Percentiles rank a stretch among this genome's conserved stretches.
These are phyloP conservation scores for Tylochromis polylepis DNA, from an alignment of 2,113 vertebrate genomes.

Conservation along the genomic window DNA sequence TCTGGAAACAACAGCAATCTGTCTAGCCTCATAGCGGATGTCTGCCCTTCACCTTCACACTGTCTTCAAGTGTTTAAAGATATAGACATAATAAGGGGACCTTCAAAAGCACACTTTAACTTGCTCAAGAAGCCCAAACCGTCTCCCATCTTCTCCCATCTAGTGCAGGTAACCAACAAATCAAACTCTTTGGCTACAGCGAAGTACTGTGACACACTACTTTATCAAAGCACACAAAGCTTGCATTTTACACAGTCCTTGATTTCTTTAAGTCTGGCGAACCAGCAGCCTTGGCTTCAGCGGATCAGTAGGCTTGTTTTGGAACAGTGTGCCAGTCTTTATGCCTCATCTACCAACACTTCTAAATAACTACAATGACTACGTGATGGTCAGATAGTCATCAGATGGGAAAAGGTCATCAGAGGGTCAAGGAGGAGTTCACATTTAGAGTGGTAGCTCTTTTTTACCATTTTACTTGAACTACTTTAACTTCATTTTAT, in stretches of 20 bases:
- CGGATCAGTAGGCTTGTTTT: not conserved
- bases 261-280: not conserved
- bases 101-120: not conserved
- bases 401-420: slow-evolving; percentile 8
- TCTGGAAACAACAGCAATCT: not conserved
- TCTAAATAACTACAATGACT: slow-evolving; percentile 13
- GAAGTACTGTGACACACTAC: not conserved
- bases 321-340: not conserved
- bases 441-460: not conserved
- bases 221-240: not conserved
- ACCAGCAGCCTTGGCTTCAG: not conserved
- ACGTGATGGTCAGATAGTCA: not conserved
- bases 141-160: not conserved
- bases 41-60: not conserved
- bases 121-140: not conserved
- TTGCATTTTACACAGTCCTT: not conserved
- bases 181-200: not conserved
- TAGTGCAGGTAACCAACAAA: not conserved
- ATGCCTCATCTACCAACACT: slow-evolving; percentile 15
- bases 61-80: not conserved
- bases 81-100: not conserved
- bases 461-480: not conserved
- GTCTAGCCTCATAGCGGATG: not conserved
- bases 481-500: not conserved
- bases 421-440: not conserved